Evolutionary conservation across 2,888 invertebrate species (phyloP).

Genomic region (Ophion costatus): DNA sequence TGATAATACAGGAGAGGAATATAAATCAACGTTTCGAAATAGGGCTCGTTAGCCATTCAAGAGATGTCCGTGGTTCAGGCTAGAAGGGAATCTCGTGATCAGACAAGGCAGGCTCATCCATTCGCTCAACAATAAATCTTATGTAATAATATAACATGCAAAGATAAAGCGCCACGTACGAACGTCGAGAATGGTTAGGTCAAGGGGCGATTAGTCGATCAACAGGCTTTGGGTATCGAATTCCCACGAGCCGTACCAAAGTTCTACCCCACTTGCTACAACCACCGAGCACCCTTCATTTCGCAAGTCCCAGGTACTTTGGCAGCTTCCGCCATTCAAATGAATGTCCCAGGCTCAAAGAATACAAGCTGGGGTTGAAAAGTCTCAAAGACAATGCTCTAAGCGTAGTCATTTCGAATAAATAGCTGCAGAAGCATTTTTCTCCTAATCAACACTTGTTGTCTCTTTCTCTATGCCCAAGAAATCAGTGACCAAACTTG

Average conservation of each 20-base stretch:
- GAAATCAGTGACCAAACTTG: neutral
- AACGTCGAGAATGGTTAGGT: neutral
- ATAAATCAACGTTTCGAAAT: conserved; percentile 71
- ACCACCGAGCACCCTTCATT: neutral
- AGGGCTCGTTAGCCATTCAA: conserved; percentile 62
- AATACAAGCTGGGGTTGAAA: neutral
- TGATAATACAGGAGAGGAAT: conserved; percentile 70
- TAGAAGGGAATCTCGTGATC: conserved; percentile 32
- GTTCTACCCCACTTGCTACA: neutral
- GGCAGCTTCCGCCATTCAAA: neutral
- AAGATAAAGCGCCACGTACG: conserved; percentile 1
- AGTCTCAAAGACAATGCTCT: neutral
- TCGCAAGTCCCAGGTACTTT: neutral
- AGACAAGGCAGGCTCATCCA: conserved; percentile 1
- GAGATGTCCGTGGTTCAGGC: conserved; percentile 1
- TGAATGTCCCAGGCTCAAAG: neutral
- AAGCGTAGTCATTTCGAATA: too few relatives aligned
- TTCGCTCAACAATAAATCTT: conserved; percentile 37
- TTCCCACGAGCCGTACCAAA: neutral
- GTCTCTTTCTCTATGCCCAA: neutral
- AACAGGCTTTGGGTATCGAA: neutral
- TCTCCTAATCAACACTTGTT: neutral
- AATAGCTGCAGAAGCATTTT: too few relatives aligned
- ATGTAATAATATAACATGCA: conserved; percentile 21
- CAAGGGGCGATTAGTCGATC: neutral